Evolutionary conservation across 2,113 vertebrate species (phyloP).

Genomic region (Poicephalus meyeri): DNA sequence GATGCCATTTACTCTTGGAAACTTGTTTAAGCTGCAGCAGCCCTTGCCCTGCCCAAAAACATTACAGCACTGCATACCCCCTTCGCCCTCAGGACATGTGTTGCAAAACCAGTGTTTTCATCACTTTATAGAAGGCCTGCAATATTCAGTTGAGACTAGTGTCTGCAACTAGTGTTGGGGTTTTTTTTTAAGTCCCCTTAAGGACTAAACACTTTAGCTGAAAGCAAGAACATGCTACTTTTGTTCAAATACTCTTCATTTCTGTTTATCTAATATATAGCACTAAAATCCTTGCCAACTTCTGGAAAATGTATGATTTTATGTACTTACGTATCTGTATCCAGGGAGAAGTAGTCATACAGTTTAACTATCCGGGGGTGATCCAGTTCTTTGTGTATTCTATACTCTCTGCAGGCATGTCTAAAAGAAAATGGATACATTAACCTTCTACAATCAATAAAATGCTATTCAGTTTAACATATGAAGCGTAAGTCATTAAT

Average conservation of each 20-base stretch:
- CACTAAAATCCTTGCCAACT: background rate
- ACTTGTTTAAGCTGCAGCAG: background rate
- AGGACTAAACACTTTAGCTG: background rate
- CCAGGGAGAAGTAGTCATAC: constrained; percentile 99
- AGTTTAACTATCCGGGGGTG: constrained; percentile 99
- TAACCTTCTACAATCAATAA: constrained; percentile 42
- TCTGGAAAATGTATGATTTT: background rate
- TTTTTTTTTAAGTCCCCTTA: background rate
- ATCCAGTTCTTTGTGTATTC: constrained; percentile 99
- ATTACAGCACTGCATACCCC: background rate
- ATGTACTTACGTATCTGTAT: constrained; percentile 96
- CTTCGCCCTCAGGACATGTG: background rate
- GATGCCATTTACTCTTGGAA: background rate
- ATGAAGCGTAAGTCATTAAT: constrained; percentile 42
- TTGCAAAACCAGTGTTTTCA: background rate
- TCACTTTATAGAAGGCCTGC: background rate
- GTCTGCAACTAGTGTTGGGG: background rate
- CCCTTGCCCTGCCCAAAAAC: background rate
- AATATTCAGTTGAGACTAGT: background rate
- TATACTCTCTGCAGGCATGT: constrained; percentile 98
- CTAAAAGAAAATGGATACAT: constrained; percentile 72
- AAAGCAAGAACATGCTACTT: background rate
- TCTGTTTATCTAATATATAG: background rate
- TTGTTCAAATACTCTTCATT: background rate
- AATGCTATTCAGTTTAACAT: constrained; percentile 25